Conservation (phyloP, 2,797 vertebrate genomes). For the Mionectes olivaceus region DNA sequence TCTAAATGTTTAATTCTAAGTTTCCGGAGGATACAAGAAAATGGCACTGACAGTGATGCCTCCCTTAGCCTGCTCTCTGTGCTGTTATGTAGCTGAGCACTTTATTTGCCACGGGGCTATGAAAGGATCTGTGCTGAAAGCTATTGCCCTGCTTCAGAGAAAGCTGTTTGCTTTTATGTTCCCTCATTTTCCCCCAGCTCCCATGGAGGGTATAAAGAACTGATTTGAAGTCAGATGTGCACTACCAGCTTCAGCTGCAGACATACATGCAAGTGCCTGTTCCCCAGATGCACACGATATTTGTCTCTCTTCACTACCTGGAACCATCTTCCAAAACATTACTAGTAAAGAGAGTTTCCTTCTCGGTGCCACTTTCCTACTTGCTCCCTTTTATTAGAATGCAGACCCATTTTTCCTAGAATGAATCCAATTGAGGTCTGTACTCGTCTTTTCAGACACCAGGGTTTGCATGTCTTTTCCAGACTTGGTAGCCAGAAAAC, state of each 20-base stretch:
- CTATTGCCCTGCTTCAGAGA: not conserved
- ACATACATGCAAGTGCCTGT: fast-evolving
- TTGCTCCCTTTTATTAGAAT: not conserved
- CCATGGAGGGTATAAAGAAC: not conserved
- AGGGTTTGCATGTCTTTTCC: not conserved
- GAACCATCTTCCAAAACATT: not conserved
- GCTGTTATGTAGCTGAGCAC: not conserved
- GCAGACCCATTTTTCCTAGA: not conserved
- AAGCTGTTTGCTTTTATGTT: not conserved
- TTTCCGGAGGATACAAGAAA: not conserved
- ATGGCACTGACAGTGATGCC: too few species aligned
- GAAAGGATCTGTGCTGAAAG: not conserved
- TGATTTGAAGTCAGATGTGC: not conserved
- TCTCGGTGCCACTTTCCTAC: not conserved
- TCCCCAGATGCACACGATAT: not conserved
- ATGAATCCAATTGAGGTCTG: not conserved
- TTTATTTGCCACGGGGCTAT: not conserved
- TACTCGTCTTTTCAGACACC: not conserved
- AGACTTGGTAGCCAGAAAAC: not conserved
- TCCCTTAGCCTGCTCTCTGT: not conserved
- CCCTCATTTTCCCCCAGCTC: not conserved
- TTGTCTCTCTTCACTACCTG: not conserved
- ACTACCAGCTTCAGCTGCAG: not conserved
- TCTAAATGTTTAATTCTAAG: not conserved
- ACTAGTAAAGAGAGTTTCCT: not conserved